These are phyloP conservation scores for Siphonodentalium dalli DNA, from an alignment of 2,888 invertebrate species.

Conservation along the genomic window DNA sequence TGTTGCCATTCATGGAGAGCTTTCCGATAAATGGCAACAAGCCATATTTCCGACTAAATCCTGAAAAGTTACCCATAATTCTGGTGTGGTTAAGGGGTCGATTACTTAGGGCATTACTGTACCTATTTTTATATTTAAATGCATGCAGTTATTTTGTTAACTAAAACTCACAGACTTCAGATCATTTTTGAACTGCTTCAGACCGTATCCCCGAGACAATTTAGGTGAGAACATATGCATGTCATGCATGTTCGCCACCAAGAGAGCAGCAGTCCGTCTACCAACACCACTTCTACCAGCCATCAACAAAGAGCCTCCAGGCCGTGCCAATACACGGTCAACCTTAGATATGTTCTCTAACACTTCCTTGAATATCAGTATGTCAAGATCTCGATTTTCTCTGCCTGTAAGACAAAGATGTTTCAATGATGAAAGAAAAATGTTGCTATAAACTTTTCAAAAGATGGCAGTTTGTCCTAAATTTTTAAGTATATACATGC, in stretches of 20 bases:
- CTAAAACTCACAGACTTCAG: constrained; percentile 74
- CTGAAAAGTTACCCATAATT: no score
- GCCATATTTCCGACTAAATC: no score
- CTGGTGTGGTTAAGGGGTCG: no score
- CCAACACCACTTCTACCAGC: constrained; percentile 83
- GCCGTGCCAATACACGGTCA: constrained; percentile 72
- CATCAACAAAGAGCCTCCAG: constrained; percentile 74
- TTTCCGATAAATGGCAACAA: no score
- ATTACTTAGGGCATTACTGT: no score
- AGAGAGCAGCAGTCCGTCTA: constrained; percentile 78
- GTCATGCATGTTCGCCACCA: constrained; percentile 77
- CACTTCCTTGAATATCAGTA: constrained; percentile 75
- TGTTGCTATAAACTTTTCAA: neutral
- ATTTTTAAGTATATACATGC: no score
- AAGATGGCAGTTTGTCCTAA: no score
- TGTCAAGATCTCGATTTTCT: constrained; percentile 73
- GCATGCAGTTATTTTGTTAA: no score
- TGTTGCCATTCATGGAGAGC: no score
- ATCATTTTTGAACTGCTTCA: constrained; percentile 78
- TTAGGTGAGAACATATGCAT: constrained; percentile 71
- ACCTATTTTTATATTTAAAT: no score
- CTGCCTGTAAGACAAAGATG: constrained; percentile 69
- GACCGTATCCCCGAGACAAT: constrained; percentile 70
- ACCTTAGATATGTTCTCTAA: constrained; percentile 73
- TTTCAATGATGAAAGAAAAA: no score